These are phyloP conservation scores for Halcyon chelicuti DNA, from an alignment of 2,797 vertebrate genomes.

Conservation along the genomic window DNA sequence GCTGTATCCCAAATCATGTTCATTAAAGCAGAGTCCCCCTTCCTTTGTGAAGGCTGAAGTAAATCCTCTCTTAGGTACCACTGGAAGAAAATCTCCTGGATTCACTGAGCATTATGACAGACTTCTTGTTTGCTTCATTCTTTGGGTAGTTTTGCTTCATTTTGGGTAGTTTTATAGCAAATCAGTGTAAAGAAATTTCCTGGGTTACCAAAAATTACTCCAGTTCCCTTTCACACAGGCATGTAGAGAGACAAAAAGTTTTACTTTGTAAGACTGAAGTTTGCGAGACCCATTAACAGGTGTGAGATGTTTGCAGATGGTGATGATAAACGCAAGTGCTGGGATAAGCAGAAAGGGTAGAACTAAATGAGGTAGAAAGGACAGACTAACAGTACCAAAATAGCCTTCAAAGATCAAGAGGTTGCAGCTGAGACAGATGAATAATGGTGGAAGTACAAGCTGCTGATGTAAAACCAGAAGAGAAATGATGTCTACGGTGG, in stretches of 20 bases:
- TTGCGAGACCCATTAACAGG: background rate
- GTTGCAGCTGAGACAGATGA: background rate
- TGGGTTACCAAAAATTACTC: background rate
- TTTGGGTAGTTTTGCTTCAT: background rate
- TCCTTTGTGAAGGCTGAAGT: no score
- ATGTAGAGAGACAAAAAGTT: background rate
- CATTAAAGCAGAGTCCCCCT: background rate
- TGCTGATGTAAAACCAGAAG: background rate
- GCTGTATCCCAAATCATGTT: background rate
- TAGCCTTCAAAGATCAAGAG: constrained; percentile 4
- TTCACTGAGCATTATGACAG: background rate
- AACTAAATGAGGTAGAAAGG: constrained; percentile 23
- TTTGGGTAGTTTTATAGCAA: background rate
- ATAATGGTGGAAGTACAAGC: background rate
- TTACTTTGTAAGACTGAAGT: background rate
- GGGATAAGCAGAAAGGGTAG: background rate
- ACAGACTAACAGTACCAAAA: background rate
- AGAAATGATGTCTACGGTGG: background rate
- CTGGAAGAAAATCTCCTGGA: no score
- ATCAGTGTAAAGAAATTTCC: background rate
- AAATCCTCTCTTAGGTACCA: no score
- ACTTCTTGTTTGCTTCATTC: background rate
- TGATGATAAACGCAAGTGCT: background rate
- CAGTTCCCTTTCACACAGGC: background rate
- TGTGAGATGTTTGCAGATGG: background rate